Base-by-base conservation (phyloP, 2,888 invertebrate genomes). In the Phengaris arion region DNA sequence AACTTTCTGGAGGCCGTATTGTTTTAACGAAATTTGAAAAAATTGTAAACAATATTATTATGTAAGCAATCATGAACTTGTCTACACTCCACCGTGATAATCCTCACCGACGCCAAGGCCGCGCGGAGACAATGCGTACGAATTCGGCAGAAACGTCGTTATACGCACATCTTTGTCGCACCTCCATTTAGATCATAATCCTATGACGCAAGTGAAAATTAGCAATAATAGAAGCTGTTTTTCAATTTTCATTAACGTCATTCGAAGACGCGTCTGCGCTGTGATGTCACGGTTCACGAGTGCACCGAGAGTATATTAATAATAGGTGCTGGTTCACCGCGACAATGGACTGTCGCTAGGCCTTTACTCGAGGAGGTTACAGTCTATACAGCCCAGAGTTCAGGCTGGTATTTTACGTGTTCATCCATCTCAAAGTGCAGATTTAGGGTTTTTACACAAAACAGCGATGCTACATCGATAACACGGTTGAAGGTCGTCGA, bases 151-250 rank as follows among this genome's bases (percentile, higher is more conserved):
- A n/a, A 8, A 72, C 72, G 35, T 54, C 22, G 8, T 54, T 52
- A 22, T 10, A 12, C 52, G 46, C 68, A 48, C 48, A 22, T 22
- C 51, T 70, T 70, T 52, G 51, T 70, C 70, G 22, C 52, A 10
- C 12, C 54, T 6, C 48, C 48, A 35, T 64, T 10, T 2, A 22
- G 35, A 54, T 54, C 10, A 13, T 51, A 6, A 70, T 51, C 22
- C 70, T 35, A 52, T 72, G 72, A 72, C 72, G 72, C 72, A 72
- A 54, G 72, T 72, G 54, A 22, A 72, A 72, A 72, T 54, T 54
- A 12, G 35, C 54, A 35, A 52, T 35, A 35, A 54, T 51, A 45
- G 6, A 13, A 35, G 52, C 68, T 48, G 48, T 69, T 69, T 68
- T 48, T 15, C n/a, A 69, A 35, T 72, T 72, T 52, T 52, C 72